Evolutionary conservation across 2,797 vertebrate species (phyloP).

Genomic region (Manis javanica): DNA sequence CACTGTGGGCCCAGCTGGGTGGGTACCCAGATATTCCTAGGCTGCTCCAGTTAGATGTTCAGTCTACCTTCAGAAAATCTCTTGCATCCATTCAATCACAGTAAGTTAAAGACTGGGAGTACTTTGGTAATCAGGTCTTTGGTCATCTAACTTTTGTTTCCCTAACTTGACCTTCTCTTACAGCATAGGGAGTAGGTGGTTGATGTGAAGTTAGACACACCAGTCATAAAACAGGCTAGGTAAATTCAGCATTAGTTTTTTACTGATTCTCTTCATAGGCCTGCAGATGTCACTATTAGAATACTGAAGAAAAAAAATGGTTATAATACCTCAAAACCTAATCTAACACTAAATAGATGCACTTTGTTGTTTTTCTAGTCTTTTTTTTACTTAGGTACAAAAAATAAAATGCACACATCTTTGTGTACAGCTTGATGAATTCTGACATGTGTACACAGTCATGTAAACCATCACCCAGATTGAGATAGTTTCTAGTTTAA

Average conservation of each 20-base stretch:
- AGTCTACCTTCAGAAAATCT: conserved; percentile 76
- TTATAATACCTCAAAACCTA: neutral
- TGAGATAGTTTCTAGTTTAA: too few species aligned
- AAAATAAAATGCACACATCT: too few species aligned
- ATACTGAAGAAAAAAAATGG: neutral
- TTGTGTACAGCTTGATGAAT: too few species aligned
- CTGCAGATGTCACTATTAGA: conserved; percentile 55
- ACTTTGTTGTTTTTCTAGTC: neutral
- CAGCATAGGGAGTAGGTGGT: neutral
- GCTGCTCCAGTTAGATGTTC: conserved; percentile 82
- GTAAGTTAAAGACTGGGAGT: conserved; percentile 71
- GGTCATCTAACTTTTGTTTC: neutral
- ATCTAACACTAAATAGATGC: neutral
- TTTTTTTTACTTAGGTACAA: too few species aligned
- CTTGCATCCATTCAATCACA: conserved; percentile 68
- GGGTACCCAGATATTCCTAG: conserved; percentile 82
- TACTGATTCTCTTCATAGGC: neutral
- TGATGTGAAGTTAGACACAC: neutral
- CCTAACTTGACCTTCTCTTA: conserved; percentile 53
- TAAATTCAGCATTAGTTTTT: neutral
- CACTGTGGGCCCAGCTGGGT: conserved; percentile 76
- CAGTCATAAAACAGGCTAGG: neutral
- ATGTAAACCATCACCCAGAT: too few species aligned
- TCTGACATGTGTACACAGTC: too few species aligned
- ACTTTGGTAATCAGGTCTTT: neutral